These are phyloP conservation scores for Asobara japonica DNA, from an alignment of 1,140 invertebrate genomes.

Conservation along the genomic window DNA sequence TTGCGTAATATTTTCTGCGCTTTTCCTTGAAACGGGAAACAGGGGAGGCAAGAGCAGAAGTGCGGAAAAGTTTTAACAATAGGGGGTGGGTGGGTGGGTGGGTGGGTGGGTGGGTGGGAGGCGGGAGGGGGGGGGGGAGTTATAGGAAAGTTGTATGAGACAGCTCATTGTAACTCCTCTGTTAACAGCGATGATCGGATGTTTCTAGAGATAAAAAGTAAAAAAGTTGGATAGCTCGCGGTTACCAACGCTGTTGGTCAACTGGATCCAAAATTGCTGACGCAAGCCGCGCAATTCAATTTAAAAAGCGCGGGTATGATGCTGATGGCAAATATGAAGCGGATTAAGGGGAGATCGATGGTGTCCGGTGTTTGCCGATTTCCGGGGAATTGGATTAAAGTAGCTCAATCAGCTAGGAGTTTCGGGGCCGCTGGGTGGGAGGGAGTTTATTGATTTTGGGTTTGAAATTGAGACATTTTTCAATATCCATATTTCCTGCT, in stretches of 20 bases:
- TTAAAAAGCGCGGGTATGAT: background rate
- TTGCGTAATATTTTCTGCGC: too few species aligned
- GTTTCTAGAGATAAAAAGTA: background rate
- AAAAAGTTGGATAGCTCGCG: background rate
- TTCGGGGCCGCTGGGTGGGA: too few species aligned
- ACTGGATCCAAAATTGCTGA: background rate
- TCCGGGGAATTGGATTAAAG: too few species aligned
- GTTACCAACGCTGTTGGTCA: background rate
- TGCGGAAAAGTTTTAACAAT: background rate
- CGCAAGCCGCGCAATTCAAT: background rate
- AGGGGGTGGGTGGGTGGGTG: background rate
- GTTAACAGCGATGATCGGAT: slow-evolving; percentile 8
- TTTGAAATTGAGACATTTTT: too few species aligned
- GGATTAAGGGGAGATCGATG: background rate
- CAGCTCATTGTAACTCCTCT: slow-evolving; percentile 5
- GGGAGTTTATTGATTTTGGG: too few species aligned
- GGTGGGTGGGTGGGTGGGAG: background rate
- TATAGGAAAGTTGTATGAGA: background rate
- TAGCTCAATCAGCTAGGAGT: too few species aligned
- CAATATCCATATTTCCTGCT: too few species aligned
- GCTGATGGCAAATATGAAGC: background rate
- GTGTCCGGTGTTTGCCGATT: background rate
- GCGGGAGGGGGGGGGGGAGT: background rate
- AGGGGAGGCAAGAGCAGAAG: background rate
- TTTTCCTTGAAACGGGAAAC: too few species aligned